Conservation (phyloP, 2,797 vertebrate genomes). For the Sebastes kiyomatsui region DNA sequence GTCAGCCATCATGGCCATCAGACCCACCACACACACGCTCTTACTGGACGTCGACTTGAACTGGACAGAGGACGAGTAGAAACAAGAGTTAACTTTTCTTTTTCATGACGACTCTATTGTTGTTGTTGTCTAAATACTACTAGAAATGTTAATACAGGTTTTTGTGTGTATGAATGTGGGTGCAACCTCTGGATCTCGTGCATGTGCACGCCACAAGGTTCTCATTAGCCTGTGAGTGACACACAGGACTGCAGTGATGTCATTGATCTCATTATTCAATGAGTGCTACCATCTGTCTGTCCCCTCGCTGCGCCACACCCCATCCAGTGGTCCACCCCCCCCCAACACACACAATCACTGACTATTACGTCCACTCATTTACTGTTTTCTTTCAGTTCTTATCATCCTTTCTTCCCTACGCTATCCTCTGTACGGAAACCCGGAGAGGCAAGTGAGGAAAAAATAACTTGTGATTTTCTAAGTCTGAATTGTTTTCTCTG, state of each 20-base stretch:
- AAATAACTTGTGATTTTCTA: no score
- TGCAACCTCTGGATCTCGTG: background rate
- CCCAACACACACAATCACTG: background rate
- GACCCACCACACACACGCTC: constrained; percentile 91
- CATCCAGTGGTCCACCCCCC: background rate
- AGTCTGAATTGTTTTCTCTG: no score
- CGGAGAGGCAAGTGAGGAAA: no score
- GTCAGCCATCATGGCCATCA: constrained; percentile 99
- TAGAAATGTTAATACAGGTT: background rate
- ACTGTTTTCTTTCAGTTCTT: background rate
- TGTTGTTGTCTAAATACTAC: background rate
- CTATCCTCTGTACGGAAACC: background rate
- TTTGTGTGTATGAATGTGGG: background rate
- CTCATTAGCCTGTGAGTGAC: constrained; percentile 72
- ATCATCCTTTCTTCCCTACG: background rate
- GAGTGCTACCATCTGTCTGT: constrained; percentile 76
- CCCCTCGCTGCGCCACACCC: constrained; percentile 2
- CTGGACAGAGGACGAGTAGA: constrained; percentile 69
- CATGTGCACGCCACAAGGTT: constrained; percentile 59
- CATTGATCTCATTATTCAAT: constrained; percentile 72
- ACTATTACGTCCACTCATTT: constrained; percentile 17
- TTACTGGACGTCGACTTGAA: constrained; percentile 97
- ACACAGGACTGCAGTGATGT: constrained; percentile 69
- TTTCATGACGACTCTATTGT: background rate
- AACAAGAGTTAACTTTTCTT: background rate